Evolutionary conservation across 2,797 vertebrate species (phyloP).

Genomic region (Percopsis omiscomaycus): DNA sequence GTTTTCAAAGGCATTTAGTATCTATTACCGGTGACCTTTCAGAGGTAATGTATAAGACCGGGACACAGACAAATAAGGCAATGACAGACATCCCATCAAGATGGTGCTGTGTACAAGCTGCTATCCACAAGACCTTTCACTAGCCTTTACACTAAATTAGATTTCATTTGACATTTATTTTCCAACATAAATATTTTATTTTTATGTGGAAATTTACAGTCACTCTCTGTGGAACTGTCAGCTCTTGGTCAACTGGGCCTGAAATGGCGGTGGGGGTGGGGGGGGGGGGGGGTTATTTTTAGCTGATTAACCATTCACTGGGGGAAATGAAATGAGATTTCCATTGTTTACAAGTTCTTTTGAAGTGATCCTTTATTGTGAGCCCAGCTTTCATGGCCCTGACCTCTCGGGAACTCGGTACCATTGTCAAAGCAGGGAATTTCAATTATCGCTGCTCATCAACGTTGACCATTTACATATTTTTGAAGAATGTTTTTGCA

Average conservation of each 20-base stretch:
- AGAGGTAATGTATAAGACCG: conserved; percentile 26
- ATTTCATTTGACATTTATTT: conserved; percentile 77
- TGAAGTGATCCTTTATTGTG: conserved; percentile 81
- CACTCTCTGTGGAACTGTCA: conserved; percentile 26
- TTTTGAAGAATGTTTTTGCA: conserved; percentile 41
- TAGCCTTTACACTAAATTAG: conserved; percentile 65
- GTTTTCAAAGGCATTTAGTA: conserved; percentile 50
- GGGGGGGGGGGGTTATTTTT: conserved; percentile 68
- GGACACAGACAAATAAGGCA: conserved; percentile 39
- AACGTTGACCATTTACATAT: conserved; percentile 55
- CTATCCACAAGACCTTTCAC: conserved; percentile 64
- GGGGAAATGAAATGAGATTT: conserved; percentile 70
- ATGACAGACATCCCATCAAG: conserved; percentile 59
- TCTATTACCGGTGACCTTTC: conserved; percentile 71
- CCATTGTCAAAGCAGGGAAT: conserved; percentile 61
- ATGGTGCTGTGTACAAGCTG: conserved; percentile 41
- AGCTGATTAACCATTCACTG: conserved; percentile 67
- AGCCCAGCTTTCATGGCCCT: conserved; percentile 70
- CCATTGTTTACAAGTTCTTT: conserved; percentile 81
- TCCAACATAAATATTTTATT: conserved; percentile 74
- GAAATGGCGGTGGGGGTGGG: conserved; percentile 46
- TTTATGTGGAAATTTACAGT: conserved; percentile 56
- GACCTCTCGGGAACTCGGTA: conserved; percentile 57
- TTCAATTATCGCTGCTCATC: conserved; percentile 62
- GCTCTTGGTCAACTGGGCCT: conserved; percentile 42